Evolutionary conservation across 2,113 vertebrate species (phyloP).

Genomic region (Thamnaconus septentrionalis): DNA sequence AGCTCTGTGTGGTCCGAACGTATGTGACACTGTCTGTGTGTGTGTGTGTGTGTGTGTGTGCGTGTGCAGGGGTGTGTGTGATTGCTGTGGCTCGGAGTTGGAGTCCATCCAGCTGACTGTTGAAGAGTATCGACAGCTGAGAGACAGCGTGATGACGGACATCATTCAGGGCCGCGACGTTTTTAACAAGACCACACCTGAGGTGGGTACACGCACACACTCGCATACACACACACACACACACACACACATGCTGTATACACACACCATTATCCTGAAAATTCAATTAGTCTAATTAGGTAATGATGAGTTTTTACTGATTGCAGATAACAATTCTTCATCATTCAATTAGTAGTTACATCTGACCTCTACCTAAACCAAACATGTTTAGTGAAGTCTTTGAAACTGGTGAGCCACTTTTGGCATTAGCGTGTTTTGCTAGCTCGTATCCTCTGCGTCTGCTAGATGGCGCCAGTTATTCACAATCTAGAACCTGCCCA

Average conservation of each 20-base stretch:
- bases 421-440: too few relatives aligned
- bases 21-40: too few relatives aligned
- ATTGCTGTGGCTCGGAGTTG: conserved; percentile 77
- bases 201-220: conserved; percentile 62
- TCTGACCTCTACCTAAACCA: too few relatives aligned
- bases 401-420: too few relatives aligned
- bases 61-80: conserved; percentile 80
- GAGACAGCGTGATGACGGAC: conserved; percentile 80
- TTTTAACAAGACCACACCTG: conserved; percentile 90
- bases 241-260: neutral
- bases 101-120: conserved; percentile 86
- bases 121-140: conserved; percentile 86
- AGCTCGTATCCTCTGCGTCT: neutral
- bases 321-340: too few relatives aligned
- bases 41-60: conserved; percentile 7
- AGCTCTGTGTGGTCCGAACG: neutral
- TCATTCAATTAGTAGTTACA: too few relatives aligned
- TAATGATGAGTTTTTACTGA: too few relatives aligned
- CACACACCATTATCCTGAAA: too few relatives aligned
- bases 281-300: too few relatives aligned
- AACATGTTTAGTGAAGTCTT: too few relatives aligned
- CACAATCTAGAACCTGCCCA: neutral
- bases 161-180: conserved; percentile 87
- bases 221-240: conserved; percentile 2
- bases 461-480: conserved; percentile 53